Percentiles rank a stretch among this genome's conserved stretches.
Conservation (phyloP, 1,140 invertebrate genomes). For the Apis laboriosa region DNA sequence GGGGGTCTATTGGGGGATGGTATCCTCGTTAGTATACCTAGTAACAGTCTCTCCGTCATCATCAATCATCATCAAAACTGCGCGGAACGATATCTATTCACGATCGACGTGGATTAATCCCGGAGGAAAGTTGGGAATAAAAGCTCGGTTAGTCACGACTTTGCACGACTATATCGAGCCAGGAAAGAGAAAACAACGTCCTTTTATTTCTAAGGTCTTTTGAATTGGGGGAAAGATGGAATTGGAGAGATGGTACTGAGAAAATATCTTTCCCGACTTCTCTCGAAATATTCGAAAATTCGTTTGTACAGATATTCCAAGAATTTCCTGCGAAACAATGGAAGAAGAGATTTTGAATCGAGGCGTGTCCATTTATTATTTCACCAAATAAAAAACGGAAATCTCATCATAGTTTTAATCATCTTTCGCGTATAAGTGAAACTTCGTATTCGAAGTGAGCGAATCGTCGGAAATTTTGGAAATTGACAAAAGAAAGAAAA, state of each 20-base stretch:
- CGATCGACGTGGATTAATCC: slow-evolving; percentile 64
- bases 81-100: slow-evolving; percentile 59
- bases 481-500: not conserved
- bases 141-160: slow-evolving; percentile 28
- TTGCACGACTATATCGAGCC: not conserved
- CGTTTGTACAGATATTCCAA: not conserved
- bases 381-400: not conserved
- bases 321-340: not conserved
- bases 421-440: not conserved
- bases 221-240: not conserved
- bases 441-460: not conserved
- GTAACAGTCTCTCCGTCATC: slow-evolving; percentile 62
- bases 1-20: slow-evolving; percentile 38
- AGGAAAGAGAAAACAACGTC: not conserved
- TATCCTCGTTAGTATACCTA: slow-evolving; percentile 58
- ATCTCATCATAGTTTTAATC: slow-evolving; percentile 3
- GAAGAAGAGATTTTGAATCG: not conserved
- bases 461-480: slow-evolving; percentile 17
- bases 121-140: slow-evolving; percentile 57
- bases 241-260: no score
- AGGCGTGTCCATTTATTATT: not conserved
- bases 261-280: not conserved
- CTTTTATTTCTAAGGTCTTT: no score
- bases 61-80: slow-evolving; percentile 68
- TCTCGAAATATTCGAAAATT: not conserved